Evolutionary conservation across 2,797 vertebrate genomes (phyloP), one percentile per base, ranked within the genome.

Genomic region (Etheostoma nigrum): DNA sequence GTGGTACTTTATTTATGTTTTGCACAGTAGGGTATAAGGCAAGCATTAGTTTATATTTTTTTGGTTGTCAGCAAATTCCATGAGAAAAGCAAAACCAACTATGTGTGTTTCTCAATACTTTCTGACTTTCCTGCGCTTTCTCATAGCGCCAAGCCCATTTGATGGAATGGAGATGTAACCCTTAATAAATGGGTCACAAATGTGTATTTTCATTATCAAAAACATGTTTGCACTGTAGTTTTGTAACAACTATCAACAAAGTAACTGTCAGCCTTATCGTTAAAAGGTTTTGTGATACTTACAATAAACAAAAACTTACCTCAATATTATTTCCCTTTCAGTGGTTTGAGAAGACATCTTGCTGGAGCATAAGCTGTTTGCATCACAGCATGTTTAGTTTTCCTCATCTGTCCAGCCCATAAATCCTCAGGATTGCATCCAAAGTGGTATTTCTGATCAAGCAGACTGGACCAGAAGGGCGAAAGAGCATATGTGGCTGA

Each of bases 1-100:
- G 95, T 72, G 97, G 97, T 97, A 96, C 65, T 61, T 25, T 55
- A 19, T 81, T 48, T 62, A 13, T 55, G 9, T 64, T 58, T 13
- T 21, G 51, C 13, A 66, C 18, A 21, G 40, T n/a, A 53, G 48
- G 10, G 16, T 47, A 18, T 51, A 19, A 53, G 14, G n/a, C 16
- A n/a, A 15, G n/a, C 5, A 45, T 59, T 23, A 14, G 51, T 70
- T 49, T 27, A 15, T 5, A 54, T 44, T 25, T 30, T 21, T 10
- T 42, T 12, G 45, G n/a, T 53, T 18, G 23, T 30, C 0, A 10
- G 64, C n/a, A 65, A 66, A 62, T 57, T 30, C 13, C 1, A n/a
- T 4, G 4, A 42, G 19, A 57, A 51, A n/a, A 42, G 6, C 11
- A 9, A 40, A 40, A 58, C 13, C 21, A 51, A 13, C 10, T 48